Evolutionary conservation across 2,888 invertebrate genomes (phyloP).

Genomic region (Harpagoxenus sublaevis): DNA sequence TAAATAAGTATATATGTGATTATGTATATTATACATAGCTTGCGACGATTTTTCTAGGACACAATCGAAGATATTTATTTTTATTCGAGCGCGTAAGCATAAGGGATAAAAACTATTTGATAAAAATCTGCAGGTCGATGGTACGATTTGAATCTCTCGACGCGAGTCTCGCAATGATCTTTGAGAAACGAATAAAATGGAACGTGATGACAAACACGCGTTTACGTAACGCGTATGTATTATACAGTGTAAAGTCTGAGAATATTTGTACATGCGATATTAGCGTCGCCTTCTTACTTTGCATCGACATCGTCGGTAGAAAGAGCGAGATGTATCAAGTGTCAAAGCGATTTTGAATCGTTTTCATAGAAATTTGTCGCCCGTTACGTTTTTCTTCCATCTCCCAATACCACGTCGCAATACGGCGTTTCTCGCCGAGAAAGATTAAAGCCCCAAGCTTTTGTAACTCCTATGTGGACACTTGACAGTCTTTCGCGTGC

Average conservation of each 20-base stretch:
- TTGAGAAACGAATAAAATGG: slow-evolving; percentile 26
- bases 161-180: background rate
- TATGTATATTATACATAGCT: slow-evolving; percentile 68
- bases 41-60: slow-evolving; percentile 78
- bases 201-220: background rate
- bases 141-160: slow-evolving; percentile 39
- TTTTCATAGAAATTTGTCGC: background rate
- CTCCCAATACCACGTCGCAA: background rate
- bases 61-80: slow-evolving; percentile 80
- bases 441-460: background rate
- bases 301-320: slow-evolving; percentile 35
- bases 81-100: slow-evolving; percentile 74
- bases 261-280: slow-evolving; percentile 21
- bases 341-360: slow-evolving; percentile 26
- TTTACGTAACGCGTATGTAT: slow-evolving; percentile 5
- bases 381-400: background rate
- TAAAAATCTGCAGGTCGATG: slow-evolving; percentile 50
- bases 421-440: background rate
- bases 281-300: slow-evolving; percentile 51
- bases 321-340: slow-evolving; percentile 44
- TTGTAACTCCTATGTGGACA: background rate
- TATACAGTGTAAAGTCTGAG: slow-evolving; percentile 15
- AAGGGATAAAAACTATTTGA: slow-evolving; percentile 67
- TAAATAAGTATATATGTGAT: slow-evolving; percentile 66
- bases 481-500: slow-evolving; percentile 1